phyloP scores from a whole-genome alignment of 2,888 invertebrate species.

The Tetranychus truncatus region DNA sequence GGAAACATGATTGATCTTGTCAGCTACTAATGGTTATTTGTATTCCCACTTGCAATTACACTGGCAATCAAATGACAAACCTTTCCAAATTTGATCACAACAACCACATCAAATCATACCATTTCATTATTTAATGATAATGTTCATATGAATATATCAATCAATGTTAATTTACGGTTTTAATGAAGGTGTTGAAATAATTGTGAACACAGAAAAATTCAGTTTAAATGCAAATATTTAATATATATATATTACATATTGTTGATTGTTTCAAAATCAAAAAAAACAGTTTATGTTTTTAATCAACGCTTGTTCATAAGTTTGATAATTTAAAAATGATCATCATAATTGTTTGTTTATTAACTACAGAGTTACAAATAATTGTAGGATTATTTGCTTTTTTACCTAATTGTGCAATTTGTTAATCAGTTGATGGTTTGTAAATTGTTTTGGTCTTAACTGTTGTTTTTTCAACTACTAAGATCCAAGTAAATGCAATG shows the following conservation, averaged over 20 bases:
- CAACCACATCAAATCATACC: slow-evolving; percentile 14
- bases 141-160: too few relatives aligned
- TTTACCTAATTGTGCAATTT: neutral
- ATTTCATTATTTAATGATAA: too few relatives aligned
- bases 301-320: neutral
- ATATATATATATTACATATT: neutral
- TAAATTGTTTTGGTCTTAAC: neutral
- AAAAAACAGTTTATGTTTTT: neutral
- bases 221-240: slow-evolving; percentile 1
- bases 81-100: neutral
- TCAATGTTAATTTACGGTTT: too few relatives aligned
- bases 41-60: neutral
- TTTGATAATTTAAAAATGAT: neutral
- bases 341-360: neutral
- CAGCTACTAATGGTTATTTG: too few relatives aligned
- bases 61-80: neutral
- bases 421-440: neutral
- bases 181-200: too few relatives aligned
- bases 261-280: slow-evolving; percentile 2
- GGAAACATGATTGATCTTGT: too few relatives aligned
- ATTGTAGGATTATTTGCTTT: neutral
- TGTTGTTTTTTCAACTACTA: neutral
- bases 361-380: neutral
- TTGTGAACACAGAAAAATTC: neutral
- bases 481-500: neutral